Percentiles rank a stretch among this genome's conserved stretches.
phyloP scores from a whole-genome alignment of 2,888 invertebrate species.

The Spodoptera picta region DNA sequence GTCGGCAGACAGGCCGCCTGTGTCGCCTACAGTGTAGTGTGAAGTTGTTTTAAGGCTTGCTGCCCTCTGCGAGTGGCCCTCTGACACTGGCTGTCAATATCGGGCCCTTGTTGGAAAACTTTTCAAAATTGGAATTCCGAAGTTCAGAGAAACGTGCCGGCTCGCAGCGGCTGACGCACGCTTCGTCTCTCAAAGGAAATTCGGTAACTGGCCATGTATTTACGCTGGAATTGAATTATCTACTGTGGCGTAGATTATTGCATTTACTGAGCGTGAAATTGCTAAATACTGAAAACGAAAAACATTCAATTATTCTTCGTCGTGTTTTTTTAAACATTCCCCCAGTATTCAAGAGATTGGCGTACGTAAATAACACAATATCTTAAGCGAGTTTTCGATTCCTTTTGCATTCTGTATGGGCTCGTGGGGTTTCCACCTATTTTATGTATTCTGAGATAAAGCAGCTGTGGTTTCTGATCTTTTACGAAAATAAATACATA shows the following conservation, averaged over 20 bases:
- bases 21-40: constrained; percentile 45
- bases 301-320: constrained; percentile 62
- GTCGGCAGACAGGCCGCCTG: constrained; percentile 28
- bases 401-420: constrained; percentile 24
- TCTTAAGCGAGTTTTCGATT: constrained; percentile 40
- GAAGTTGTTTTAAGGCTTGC: constrained; percentile 67
- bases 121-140: constrained; percentile 89
- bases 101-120: constrained; percentile 85
- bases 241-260: constrained; percentile 82
- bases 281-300: constrained; percentile 72
- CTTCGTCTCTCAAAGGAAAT: constrained; percentile 87
- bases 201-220: constrained; percentile 84
- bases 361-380: constrained; percentile 38
- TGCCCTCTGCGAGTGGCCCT: constrained; percentile 73
- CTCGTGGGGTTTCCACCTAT: constrained; percentile 1
- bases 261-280: constrained; percentile 83
- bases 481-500: neutral
- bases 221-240: constrained; percentile 85
- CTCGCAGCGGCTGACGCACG: constrained; percentile 78
- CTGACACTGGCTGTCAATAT: constrained; percentile 86
- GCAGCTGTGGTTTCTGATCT: constrained; percentile 2
- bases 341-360: constrained; percentile 25
- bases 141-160: constrained; percentile 85
- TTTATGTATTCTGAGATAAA: constrained; percentile 1
- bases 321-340: constrained; percentile 50